phyloP scores from a whole-genome alignment of 2,113 vertebrate genomes.

The Clarias macrocephalus region DNA sequence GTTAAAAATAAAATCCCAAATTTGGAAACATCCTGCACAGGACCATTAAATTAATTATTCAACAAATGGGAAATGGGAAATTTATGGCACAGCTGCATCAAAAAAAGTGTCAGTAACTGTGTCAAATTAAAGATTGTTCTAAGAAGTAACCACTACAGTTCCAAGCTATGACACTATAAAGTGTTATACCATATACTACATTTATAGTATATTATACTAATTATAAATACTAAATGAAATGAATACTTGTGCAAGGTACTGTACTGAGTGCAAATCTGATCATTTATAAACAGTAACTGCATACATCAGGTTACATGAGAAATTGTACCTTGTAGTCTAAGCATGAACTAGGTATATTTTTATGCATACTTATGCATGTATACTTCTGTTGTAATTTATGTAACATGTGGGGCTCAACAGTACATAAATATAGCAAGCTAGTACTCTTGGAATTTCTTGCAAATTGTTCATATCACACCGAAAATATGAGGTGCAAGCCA shows the following conservation, averaged over 20 bases:
- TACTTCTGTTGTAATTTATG: neutral
- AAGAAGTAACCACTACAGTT: neutral
- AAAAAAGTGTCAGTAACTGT: neutral
- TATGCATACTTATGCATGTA: neutral
- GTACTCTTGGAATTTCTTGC: neutral
- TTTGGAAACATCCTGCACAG: neutral
- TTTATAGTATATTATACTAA: too few relatives aligned
- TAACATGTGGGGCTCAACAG: neutral
- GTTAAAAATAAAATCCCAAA: neutral
- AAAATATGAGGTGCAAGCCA: neutral
- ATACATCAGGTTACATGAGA: neutral
- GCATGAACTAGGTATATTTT: neutral
- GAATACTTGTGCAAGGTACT: neutral
- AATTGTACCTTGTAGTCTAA: neutral
- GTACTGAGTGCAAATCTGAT: neutral
- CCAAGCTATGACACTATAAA: neutral
- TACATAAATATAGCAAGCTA: neutral
- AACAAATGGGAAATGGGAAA: neutral
- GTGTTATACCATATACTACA: neutral
- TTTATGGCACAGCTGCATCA: neutral
- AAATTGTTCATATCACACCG: neutral
- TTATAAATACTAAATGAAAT: too few relatives aligned
- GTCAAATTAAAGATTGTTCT: neutral
- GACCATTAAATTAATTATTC: neutral
- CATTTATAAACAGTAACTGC: neutral